Evolutionary conservation across 2,888 invertebrate species (phyloP).

Genomic region (Thysanoteuthis rhombus): DNA sequence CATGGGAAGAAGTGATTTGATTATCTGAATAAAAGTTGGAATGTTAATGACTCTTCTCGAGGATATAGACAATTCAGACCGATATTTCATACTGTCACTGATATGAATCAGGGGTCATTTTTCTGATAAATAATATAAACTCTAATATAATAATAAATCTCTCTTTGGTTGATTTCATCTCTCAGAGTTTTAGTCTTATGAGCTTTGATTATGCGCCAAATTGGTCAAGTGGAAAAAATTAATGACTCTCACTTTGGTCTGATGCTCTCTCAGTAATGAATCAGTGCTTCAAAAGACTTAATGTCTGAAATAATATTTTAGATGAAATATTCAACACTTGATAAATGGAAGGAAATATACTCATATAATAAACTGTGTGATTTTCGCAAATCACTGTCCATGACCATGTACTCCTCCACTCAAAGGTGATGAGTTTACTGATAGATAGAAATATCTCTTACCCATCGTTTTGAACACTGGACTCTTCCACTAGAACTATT

Average conservation of each 20-base stretch:
- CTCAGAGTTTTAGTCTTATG: background rate
- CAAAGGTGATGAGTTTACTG: no score
- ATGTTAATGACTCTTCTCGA: no score
- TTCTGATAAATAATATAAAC: background rate
- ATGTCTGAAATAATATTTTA: background rate
- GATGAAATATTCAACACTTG: background rate
- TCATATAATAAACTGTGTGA: no score
- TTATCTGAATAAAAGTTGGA: background rate
- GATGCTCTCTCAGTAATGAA: background rate
- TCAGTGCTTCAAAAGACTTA: background rate
- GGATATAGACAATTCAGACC: background rate
- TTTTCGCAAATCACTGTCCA: no score
- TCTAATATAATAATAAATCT: background rate
- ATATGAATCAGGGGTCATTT: background rate
- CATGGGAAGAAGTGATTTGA: no score
- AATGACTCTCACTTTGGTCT: background rate
- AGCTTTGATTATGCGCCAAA: background rate
- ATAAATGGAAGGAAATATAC: background rate
- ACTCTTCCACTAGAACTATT: no score
- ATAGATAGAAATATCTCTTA: no score
- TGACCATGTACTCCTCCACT: no score
- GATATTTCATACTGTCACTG: background rate
- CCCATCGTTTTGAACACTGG: no score
- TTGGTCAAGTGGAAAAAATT: background rate
- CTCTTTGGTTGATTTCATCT: background rate